These are phyloP conservation scores for Athetis lepigone DNA, from an alignment of 2,888 invertebrate species.

Conservation along the genomic window DNA sequence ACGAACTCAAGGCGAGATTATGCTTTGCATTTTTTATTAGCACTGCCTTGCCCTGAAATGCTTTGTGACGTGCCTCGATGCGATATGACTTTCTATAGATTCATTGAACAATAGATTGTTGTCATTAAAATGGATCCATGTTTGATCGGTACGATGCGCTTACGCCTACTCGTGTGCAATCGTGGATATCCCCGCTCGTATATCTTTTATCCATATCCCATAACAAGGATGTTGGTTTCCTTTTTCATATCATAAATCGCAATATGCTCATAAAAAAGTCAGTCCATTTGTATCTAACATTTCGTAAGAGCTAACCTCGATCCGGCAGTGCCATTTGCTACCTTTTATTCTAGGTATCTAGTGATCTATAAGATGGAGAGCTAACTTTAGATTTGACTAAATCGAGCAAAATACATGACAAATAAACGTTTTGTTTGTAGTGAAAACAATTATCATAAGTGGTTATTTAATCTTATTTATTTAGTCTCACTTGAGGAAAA, in stretches of 20 bases:
- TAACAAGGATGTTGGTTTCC: slow-evolving; percentile 17
- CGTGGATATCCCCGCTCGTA: slow-evolving; percentile 3
- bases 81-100: slow-evolving; percentile 58
- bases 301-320: slow-evolving; percentile 48
- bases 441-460: not conserved
- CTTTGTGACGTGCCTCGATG: slow-evolving; percentile 63
- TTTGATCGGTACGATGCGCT: not conserved
- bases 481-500: too few relatives aligned
- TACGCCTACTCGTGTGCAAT: not conserved
- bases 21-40: slow-evolving; percentile 77
- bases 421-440: not conserved
- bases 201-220: slow-evolving; percentile 15
- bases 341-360: slow-evolving; percentile 35
- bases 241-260: slow-evolving; percentile 14
- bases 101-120: slow-evolving; percentile 26
- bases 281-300: slow-evolving; percentile 14
- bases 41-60: slow-evolving; percentile 72
- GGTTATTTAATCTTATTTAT: not conserved
- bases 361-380: slow-evolving; percentile 25
- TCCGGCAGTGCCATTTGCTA: slow-evolving; percentile 26
- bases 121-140: slow-evolving; percentile 9
- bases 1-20: slow-evolving; percentile 72
- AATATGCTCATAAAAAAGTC: slow-evolving; percentile 19
- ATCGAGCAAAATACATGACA: slow-evolving; percentile 1
- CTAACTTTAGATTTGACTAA: slow-evolving; percentile 28